Base-by-base conservation (phyloP, 1,140 invertebrate genomes). In the Aradophagus sp. region DNA sequence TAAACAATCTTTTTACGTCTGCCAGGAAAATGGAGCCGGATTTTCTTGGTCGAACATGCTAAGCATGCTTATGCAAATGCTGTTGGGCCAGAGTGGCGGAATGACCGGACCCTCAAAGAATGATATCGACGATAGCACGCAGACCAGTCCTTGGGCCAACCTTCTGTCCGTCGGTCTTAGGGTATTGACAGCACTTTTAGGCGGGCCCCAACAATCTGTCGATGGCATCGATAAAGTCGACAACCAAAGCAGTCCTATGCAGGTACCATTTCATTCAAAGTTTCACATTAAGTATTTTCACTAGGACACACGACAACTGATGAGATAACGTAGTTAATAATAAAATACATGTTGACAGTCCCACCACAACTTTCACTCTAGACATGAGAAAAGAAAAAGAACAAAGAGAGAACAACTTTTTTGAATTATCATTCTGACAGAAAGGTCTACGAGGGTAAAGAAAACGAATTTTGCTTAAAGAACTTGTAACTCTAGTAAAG, bases 211-310 rank as follows among this genome's bases (percentile, higher is more conserved):
- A 16, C 90, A 89, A 15, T 87, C 88, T 1, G 89, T 89, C 5
- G 93, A 95, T 78, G 93, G 93, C 42, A 95, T 95, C 78, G 93
- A 95, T 80, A 95, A 95, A 84, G 93, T 95, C 23, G 93, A 95
- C 84, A 93, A 93, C 50, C 83, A 92, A 88, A 78, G 89, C 87
- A 83, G 71, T 89, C 93, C 93, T 23, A 93, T 95, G 92, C 93
- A 95, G 91, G 93, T 95, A 89, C 81, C 78, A 73, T 50, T 65
- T 65, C 56, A 61, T 55, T 68, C 29, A 27, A 50, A 47, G 39
- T 65, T 75, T 44, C 26, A 27, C 17, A 61, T 41, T 58, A 23
- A 23, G 31, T 15, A 47, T 50, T 42, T 31, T 36, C 7, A 27
- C 34, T 10, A 11, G 34, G 4, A 16, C 17, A 38, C 29, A 14